Evolutionary conservation across 2,888 invertebrate species (phyloP).

Genomic region (Epirrhoe alternata): DNA sequence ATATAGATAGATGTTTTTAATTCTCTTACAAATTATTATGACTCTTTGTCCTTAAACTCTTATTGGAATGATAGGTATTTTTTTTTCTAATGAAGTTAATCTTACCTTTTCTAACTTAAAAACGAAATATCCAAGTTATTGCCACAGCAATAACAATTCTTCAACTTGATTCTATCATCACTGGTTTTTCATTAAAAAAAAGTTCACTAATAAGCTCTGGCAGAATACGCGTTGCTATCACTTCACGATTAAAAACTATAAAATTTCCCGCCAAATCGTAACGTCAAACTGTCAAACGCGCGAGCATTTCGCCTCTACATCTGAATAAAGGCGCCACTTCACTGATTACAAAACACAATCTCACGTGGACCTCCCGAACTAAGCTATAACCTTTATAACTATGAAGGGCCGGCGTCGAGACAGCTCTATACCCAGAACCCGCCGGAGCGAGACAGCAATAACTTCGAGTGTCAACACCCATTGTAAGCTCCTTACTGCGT

Average conservation of each 20-base stretch:
- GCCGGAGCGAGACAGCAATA: constrained; percentile 66
- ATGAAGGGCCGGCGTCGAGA: constrained; percentile 73
- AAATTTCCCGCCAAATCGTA: constrained; percentile 78
- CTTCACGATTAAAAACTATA: constrained; percentile 42
- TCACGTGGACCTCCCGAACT: constrained; percentile 79
- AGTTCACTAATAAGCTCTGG: constrained; percentile 58
- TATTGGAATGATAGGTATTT: not conserved
- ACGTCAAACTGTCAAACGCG: constrained; percentile 82
- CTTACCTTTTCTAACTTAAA: constrained; percentile 71
- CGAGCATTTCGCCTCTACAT: constrained; percentile 76
- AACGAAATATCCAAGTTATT: constrained; percentile 78
- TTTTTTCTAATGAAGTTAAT: not conserved
- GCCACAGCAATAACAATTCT: constrained; percentile 76
- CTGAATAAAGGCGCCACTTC: constrained; percentile 80
- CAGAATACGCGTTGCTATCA: constrained; percentile 52
- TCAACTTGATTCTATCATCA: constrained; percentile 77
- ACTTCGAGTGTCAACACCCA: constrained; percentile 69
- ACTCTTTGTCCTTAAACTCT: not conserved
- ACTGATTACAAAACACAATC: constrained; percentile 83
- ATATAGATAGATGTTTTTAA: not conserved
- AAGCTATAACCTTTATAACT: constrained; percentile 75
- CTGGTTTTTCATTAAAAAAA: constrained; percentile 56
- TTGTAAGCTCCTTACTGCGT: constrained; percentile 81
- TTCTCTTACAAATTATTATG: not conserved
- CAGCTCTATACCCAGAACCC: constrained; percentile 61